Evolutionary conservation across 2,113 vertebrate species (phyloP), one percentile per base, ranked within the genome.

Genomic region (Cynopterus brachyotis): DNA sequence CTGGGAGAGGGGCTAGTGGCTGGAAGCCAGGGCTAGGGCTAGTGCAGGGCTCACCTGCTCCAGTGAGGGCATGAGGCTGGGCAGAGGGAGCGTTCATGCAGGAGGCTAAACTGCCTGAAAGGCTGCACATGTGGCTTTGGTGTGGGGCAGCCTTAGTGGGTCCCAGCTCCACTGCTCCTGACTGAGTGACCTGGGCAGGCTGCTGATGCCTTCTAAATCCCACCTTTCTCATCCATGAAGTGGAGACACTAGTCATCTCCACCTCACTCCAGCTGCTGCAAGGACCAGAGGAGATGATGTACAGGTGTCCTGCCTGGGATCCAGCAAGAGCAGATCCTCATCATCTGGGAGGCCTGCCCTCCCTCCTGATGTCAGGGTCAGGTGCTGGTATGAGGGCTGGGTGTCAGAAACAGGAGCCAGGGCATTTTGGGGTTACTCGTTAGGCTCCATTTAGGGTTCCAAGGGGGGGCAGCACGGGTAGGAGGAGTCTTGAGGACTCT

Each of bases 11-110:
- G 28, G 10, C 22, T 40, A 32, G 20, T 5, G 47, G 7, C 90
- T 22, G 1, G 73, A 82, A 32, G 60, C 40, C 30, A 9, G 53
- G 78, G 30, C 86, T 20, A 10, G 73, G 57, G 47, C 69, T 35
- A 35, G 30, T 26, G 13, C 67, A 40, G 70, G 66, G 7, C 83
- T 55, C 62, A 28, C 37, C 55, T 16, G 57, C 26, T 32, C 60
- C 19, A 1, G 60, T 9, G 17, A 22, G 9, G 20, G 55, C 0
- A 0, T 10, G 88, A 30, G 28, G 10, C 0, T 16, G 50, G n/a
- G 15, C 28, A 32, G 50, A 57, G 30, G 40, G 62, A 67, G 26
- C 2, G 15, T n/a, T 45, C 35, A 20, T 0, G 0, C 42, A 32
- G 35, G 75, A 26, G n/a, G n/a, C 37, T 42, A 2, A 6, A 6